Percentiles rank a stretch among this genome's conserved stretches.
phyloP scores from a whole-genome alignment of 2,113 vertebrate species.

The Copsychus sechellarum region DNA sequence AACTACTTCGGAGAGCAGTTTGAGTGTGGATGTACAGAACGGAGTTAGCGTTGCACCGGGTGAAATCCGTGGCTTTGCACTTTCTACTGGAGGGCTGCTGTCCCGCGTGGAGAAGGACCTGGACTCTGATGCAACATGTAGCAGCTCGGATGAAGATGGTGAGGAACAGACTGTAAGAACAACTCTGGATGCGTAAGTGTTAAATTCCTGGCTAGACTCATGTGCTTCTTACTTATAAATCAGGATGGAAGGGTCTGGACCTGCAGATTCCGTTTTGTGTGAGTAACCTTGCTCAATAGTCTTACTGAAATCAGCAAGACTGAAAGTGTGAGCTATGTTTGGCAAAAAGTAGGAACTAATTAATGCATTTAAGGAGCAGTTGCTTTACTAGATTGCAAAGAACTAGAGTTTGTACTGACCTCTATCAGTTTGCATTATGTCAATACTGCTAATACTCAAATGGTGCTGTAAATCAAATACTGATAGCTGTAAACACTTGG shows the following conservation, averaged over 20 bases:
- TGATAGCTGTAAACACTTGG: background rate
- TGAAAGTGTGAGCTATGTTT: background rate
- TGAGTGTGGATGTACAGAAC: constrained; percentile 19
- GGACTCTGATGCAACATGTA: constrained; percentile 91
- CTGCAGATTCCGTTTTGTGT: background rate
- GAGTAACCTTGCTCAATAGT: background rate
- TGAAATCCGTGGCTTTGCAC: constrained; percentile 79
- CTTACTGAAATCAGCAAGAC: background rate
- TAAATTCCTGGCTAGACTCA: constrained; percentile 60
- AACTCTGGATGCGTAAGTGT: constrained; percentile 82
- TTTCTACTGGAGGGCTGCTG: constrained; percentile 75
- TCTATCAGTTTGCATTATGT: background rate
- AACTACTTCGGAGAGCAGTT: constrained; percentile 19
- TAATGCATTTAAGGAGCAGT: background rate
- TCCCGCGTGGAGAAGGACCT: constrained; percentile 79
- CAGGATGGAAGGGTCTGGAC: background rate
- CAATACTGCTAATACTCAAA: background rate
- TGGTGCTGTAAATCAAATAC: background rate
- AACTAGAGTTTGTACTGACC: background rate
- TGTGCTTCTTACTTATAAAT: background rate
- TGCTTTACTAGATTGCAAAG: background rate
- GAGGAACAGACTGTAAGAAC: constrained; percentile 63
- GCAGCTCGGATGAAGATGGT: constrained; percentile 91
- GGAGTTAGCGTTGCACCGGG: constrained; percentile 40
- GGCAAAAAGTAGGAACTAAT: background rate